Conservation (phyloP, 2,113 vertebrate species). For the Pachycephala philippinensis region DNA sequence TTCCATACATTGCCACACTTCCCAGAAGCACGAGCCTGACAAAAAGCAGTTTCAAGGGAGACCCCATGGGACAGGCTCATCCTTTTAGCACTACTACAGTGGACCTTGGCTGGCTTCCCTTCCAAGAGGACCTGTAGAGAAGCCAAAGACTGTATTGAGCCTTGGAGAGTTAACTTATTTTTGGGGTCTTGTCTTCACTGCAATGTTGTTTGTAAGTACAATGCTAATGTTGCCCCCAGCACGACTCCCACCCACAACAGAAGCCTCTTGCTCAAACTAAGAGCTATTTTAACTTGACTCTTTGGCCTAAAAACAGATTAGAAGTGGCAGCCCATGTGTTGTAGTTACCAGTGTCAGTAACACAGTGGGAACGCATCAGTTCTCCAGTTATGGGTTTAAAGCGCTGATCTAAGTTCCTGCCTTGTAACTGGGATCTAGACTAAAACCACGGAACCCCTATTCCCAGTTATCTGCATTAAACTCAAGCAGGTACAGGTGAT, state of each 20-base stretch:
- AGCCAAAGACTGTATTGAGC: neutral
- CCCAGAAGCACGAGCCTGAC: neutral
- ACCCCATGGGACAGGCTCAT: neutral
- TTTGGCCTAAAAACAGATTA: neutral
- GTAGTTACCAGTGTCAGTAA: neutral
- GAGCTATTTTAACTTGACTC: slow-evolving; percentile 26
- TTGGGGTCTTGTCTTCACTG: neutral
- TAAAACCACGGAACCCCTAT: neutral
- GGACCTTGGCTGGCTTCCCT: neutral
- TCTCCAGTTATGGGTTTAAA: neutral
- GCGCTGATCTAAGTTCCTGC: neutral
- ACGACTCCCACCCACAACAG: slow-evolving; percentile 2
- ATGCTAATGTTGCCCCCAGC: neutral
- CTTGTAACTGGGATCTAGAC: neutral
- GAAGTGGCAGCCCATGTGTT: neutral
- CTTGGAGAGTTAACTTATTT: neutral
- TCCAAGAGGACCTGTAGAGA: neutral
- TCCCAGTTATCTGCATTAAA: neutral
- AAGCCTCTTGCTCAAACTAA: slow-evolving; percentile 21
- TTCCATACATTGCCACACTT: neutral
- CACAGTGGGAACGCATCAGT: neutral
- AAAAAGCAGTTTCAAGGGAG: neutral
- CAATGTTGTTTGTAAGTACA: neutral
- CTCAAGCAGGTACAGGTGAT: neutral
- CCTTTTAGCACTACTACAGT: neutral